Conservation (phyloP, 2,888 invertebrate species). For the Latrodectus elegans region DNA sequence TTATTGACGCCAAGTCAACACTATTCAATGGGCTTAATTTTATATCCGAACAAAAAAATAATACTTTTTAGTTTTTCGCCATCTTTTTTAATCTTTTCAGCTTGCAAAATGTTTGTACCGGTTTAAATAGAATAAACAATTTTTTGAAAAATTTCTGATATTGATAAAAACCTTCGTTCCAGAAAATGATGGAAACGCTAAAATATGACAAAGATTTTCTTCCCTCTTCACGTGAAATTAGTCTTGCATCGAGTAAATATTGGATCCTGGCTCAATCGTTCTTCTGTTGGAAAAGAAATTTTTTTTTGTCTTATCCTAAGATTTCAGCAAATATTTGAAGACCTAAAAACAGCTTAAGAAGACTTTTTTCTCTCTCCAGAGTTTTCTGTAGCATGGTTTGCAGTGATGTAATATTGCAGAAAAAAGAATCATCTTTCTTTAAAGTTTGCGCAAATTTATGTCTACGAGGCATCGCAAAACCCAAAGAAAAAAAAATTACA, state of each 20-base stretch:
- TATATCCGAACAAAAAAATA: slow-evolving; percentile 5
- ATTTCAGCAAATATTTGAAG: slow-evolving; percentile 65
- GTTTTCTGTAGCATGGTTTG: slow-evolving; percentile 15
- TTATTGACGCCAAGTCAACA: slow-evolving; percentile 28
- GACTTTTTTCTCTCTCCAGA: slow-evolving; percentile 22
- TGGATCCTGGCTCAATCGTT: slow-evolving; percentile 30
- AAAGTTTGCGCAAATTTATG: slow-evolving; percentile 35
- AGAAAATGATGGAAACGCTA: slow-evolving; percentile 34
- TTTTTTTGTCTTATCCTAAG: slow-evolving; percentile 19
- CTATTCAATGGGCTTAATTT: slow-evolving; percentile 24
- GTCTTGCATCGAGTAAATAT: slow-evolving; percentile 56
- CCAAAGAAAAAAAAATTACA: neutral
- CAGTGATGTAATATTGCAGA: slow-evolving; percentile 1
- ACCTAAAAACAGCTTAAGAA: slow-evolving; percentile 47
- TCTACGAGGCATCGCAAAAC: slow-evolving; percentile 33
- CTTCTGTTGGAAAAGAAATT: slow-evolving; percentile 9
- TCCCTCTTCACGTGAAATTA: slow-evolving; percentile 54
- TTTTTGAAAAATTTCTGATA: slow-evolving; percentile 3
- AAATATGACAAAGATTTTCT: slow-evolving; percentile 35
- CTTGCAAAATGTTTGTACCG: slow-evolving; percentile 44
- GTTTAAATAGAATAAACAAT: slow-evolving; percentile 47
- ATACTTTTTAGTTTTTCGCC: slow-evolving; percentile 17
- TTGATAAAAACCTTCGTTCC: slow-evolving; percentile 6
- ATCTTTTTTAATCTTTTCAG: slow-evolving; percentile 12
- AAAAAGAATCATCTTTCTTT: slow-evolving; percentile 19